Percentiles rank a stretch among this genome's conserved stretches.
Evolutionary conservation across 2,113 vertebrate genomes (phyloP).

Genomic region (Gymnobelideus leadbeateri): DNA sequence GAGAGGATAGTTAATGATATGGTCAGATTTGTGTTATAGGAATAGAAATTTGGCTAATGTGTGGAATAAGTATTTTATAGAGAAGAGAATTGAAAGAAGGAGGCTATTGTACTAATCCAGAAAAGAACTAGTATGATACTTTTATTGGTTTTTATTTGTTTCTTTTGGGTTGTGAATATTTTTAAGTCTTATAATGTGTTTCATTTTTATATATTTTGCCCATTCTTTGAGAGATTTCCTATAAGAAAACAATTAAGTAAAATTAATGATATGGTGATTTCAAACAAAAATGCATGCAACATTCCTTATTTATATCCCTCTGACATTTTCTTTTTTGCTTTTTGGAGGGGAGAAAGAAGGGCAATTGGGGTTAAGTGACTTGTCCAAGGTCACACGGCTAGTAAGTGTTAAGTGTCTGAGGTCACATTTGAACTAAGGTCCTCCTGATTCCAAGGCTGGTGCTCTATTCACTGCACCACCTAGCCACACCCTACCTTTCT

Average conservation of each 20-base stretch:
- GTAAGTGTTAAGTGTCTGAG: too few species aligned
- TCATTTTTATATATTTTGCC: not conserved
- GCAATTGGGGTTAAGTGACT: too few species aligned
- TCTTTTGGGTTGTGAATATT: not conserved
- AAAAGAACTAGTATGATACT: not conserved
- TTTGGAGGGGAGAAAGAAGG: too few species aligned
- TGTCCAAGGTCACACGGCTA: too few species aligned
- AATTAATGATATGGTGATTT: not conserved
- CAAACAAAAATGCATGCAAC: not conserved
- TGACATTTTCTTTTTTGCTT: not conserved
- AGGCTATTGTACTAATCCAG: not conserved
- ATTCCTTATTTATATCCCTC: not conserved
- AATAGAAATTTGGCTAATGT: not conserved
- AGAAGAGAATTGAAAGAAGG: not conserved
- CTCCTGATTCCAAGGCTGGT: too few species aligned
- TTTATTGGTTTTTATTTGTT: not conserved
- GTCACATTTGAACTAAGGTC: too few species aligned
- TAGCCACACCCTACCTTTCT: not conserved
- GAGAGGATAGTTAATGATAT: not conserved
- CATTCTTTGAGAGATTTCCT: not conserved
- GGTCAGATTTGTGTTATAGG: not conserved
- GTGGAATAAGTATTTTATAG: not conserved
- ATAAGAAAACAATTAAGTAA: not conserved
- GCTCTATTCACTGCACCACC: too few species aligned
- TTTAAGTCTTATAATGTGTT: not conserved